Evolutionary conservation across 2,797 vertebrate species (phyloP).

Genomic region (Tamandua tetradactyla): DNA sequence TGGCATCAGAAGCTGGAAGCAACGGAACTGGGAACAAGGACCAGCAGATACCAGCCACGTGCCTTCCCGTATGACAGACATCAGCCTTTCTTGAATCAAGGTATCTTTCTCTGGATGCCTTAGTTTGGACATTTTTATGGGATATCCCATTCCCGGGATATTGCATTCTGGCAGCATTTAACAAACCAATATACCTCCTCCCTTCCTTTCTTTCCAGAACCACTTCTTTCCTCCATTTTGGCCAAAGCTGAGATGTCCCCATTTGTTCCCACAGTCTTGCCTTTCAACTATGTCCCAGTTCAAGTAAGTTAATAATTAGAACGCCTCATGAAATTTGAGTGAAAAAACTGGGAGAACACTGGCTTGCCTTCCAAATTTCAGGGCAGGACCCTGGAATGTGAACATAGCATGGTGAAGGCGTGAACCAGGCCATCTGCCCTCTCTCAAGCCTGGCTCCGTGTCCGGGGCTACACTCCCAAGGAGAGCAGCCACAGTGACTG

Average conservation of each 20-base stretch:
- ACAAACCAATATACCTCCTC: too few species aligned
- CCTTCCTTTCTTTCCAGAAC: neutral
- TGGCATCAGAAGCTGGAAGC: too few species aligned
- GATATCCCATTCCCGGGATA: too few species aligned
- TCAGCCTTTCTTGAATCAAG: too few species aligned
- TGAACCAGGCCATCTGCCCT: neutral
- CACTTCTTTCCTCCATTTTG: neutral
- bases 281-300: conserved; percentile 2
- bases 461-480: too few species aligned
- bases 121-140: too few species aligned
- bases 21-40: too few species aligned
- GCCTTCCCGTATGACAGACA: too few species aligned
- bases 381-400: neutral
- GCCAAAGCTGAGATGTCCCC: neutral
- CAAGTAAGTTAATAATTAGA: neutral
- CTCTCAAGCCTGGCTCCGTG: neutral
- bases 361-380: neutral
- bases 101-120: too few species aligned
- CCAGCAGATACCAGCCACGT: too few species aligned
- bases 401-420: neutral
- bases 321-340: neutral
- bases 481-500: too few species aligned
- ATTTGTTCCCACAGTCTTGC: neutral
- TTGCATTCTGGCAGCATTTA: too few species aligned
- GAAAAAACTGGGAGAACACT: neutral